These are phyloP conservation scores for Dasypolia templi DNA, from an alignment of 2,888 invertebrate genomes.

Conservation along the genomic window DNA sequence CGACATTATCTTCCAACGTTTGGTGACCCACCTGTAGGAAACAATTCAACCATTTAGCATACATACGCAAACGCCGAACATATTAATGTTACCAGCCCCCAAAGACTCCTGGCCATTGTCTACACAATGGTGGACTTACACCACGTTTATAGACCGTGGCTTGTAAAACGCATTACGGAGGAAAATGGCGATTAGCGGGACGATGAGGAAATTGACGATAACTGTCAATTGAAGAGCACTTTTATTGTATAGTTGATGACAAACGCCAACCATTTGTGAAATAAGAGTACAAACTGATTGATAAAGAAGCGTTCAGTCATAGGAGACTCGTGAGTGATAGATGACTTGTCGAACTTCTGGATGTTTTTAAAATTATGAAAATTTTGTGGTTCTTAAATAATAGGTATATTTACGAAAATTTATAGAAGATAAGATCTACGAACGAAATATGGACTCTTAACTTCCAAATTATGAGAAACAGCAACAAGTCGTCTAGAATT, in stretches of 20 bases:
- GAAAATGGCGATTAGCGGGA: constrained; percentile 55
- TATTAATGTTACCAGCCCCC: constrained; percentile 61
- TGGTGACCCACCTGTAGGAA: constrained; percentile 78
- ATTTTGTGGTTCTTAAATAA: constrained; percentile 12
- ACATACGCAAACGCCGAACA: constrained; percentile 80
- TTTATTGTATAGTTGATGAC: constrained; percentile 11
- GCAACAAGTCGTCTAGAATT: constrained; percentile 11
- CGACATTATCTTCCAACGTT: constrained; percentile 24
- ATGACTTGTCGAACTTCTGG: background rate
- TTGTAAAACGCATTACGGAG: constrained; percentile 51
- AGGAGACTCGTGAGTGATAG: background rate
- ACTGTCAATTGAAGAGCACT: constrained; percentile 31
- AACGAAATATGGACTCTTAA: constrained; percentile 29
- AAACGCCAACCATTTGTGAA: background rate
- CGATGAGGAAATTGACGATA: constrained; percentile 40
- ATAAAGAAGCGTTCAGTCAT: background rate
- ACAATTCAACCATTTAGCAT: constrained; percentile 87
- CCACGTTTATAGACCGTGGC: constrained; percentile 50
- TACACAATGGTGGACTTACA: constrained; percentile 55
- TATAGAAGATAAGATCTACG: constrained; percentile 31
- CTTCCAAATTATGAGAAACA: constrained; percentile 34
- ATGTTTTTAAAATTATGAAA: background rate
- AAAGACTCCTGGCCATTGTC: constrained; percentile 62
- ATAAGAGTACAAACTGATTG: background rate
- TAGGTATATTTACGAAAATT: constrained; percentile 1